Evolutionary conservation across 2,888 invertebrate species (phyloP).

Genomic region (Polydrusus cervinus): DNA sequence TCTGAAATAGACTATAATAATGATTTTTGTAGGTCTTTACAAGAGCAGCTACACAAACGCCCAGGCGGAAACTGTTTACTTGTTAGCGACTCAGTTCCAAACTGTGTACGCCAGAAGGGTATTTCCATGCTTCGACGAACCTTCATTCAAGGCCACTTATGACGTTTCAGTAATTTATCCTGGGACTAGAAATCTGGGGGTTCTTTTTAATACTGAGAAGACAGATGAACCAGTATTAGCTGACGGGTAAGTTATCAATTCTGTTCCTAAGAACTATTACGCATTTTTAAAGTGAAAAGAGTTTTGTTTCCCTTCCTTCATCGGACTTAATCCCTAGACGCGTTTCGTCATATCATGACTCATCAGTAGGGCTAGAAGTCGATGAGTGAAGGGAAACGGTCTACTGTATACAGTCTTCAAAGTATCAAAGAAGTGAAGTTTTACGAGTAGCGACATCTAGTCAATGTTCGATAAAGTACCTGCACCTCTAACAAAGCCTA

Average conservation of each 20-base stretch:
- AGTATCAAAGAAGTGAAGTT: too few species aligned
- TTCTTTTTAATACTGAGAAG: constrained; percentile 28
- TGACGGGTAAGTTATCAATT: not conserved
- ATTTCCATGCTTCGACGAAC: constrained; percentile 62
- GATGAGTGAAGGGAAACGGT: too few species aligned
- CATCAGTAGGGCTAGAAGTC: too few species aligned
- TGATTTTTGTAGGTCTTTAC: constrained; percentile 58
- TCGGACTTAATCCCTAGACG: too few species aligned
- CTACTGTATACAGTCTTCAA: too few species aligned
- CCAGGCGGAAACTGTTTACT: constrained; percentile 47
- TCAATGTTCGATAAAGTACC: too few species aligned
- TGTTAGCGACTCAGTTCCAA: constrained; percentile 58
- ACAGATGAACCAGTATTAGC: not conserved
- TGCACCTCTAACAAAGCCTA: too few species aligned
- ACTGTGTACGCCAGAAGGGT: constrained; percentile 55
- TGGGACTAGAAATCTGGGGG: not conserved
- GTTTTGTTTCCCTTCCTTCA: too few species aligned
- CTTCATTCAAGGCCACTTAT: constrained; percentile 57
- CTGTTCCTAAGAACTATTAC: not conserved
- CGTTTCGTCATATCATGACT: too few species aligned
- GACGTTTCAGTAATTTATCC: constrained; percentile 48
- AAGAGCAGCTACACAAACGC: constrained; percentile 54
- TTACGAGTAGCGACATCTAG: too few species aligned
- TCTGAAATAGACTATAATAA: too few species aligned
- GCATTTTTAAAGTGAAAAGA: too few species aligned